Percentiles rank a stretch among this genome's conserved stretches.
These are phyloP conservation scores for Halocynthia roretzi DNA, from an alignment of 23 tunicate species.

Conservation along the genomic window DNA sequence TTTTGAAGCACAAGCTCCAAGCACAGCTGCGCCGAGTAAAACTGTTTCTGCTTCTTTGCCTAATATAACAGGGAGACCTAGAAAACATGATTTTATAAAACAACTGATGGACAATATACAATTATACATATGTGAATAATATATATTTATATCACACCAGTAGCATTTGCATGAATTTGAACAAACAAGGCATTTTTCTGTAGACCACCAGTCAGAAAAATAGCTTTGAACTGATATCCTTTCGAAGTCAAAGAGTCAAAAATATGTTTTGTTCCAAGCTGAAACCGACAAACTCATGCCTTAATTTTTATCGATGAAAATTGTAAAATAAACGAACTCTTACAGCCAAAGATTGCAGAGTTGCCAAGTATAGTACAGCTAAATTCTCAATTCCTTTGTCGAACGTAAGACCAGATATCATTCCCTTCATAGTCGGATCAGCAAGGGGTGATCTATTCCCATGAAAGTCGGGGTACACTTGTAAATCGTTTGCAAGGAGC, in stretches of 20 bases:
- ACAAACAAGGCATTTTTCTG: constrained; percentile 62
- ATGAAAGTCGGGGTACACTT: constrained; percentile 85
- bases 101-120: background rate
- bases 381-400: constrained; percentile 41
- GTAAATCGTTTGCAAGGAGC: constrained; percentile 35
- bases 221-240: constrained; percentile 38
- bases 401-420: constrained; percentile 64
- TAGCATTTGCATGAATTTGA: constrained; percentile 65
- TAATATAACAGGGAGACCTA: constrained; percentile 59
- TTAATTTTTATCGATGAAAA: too few relatives aligned
- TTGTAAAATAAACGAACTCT: background rate
- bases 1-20: constrained; percentile 67
- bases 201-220: constrained; percentile 78
- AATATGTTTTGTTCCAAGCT: constrained; percentile 67
- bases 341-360: constrained; percentile 79
- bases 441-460: constrained; percentile 96
- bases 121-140: too few relatives aligned
- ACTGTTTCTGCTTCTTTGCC: constrained; percentile 68
- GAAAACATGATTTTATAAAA: background rate
- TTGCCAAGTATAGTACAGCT: constrained; percentile 58
- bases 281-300: background rate
- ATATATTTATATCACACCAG: background rate
- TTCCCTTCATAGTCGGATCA: constrained; percentile 63
- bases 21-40: constrained; percentile 67
- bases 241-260: constrained; percentile 34